Evolutionary conservation across 2,113 vertebrate species (phyloP).

Genomic region (Protobothrops flavoviridis): DNA sequence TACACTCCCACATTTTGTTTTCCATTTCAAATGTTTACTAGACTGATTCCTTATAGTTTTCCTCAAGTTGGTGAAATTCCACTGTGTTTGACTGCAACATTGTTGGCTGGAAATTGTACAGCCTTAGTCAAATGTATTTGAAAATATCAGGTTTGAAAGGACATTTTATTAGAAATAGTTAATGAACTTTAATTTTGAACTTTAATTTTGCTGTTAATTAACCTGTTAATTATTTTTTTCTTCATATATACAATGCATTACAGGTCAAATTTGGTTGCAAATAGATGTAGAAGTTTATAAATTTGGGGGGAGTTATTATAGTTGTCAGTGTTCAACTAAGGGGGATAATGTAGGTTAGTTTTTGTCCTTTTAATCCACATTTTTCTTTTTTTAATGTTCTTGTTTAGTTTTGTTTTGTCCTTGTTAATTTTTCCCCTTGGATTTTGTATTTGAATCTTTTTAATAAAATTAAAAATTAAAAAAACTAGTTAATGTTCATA

Average conservation of each 20-base stretch:
- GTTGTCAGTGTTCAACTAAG: background rate
- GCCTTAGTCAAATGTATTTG: background rate
- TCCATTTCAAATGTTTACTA: background rate
- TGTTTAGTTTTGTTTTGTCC: background rate
- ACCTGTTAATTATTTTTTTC: too few species aligned
- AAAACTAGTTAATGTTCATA: background rate
- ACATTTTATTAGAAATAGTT: background rate
- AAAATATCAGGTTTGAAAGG: background rate
- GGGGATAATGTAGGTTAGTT: background rate
- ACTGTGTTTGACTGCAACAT: background rate
- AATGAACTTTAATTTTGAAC: background rate
- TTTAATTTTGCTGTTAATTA: background rate
- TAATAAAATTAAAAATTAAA: background rate
- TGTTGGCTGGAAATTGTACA: background rate
- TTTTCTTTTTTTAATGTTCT: background rate
- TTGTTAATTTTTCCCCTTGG: background rate
- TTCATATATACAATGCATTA: background rate
- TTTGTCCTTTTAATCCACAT: background rate
- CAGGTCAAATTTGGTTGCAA: background rate
- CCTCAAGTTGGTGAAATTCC: background rate
- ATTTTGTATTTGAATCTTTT: background rate
- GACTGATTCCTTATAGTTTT: background rate
- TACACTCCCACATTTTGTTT: background rate
- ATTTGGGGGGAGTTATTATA: background rate
- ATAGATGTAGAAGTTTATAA: background rate